Percentiles rank a stretch among this genome's conserved stretches.
Conservation (phyloP, 2,113 vertebrate species). For the Donacobius atricapilla region DNA sequence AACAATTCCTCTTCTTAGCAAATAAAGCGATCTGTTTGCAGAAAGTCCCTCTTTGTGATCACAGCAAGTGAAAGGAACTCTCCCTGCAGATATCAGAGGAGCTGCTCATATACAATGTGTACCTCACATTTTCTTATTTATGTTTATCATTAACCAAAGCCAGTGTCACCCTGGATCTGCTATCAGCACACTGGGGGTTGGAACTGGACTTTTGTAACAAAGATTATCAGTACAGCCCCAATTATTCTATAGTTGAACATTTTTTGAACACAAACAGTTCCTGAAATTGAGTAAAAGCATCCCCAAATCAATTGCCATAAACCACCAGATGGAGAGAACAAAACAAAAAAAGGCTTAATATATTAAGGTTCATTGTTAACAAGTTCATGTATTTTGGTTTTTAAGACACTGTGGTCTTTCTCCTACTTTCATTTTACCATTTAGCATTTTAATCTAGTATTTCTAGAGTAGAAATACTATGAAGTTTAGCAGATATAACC, state of each 20-base stretch:
- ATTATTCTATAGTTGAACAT: not conserved
- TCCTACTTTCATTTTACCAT: not conserved
- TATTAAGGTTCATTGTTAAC: not conserved
- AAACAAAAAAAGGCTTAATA: not conserved
- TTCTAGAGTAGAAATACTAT: not conserved
- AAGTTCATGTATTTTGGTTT: not conserved
- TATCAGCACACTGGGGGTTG: not conserved
- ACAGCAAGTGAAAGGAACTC: not conserved
- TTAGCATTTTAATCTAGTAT: not conserved
- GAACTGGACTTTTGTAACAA: not conserved
- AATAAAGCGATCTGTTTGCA: not conserved
- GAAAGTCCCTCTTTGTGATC: not conserved
- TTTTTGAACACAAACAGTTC: not conserved
- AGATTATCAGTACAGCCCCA: not conserved
- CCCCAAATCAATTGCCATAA: not conserved
- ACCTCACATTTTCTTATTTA: not conserved
- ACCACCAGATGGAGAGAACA: not conserved
- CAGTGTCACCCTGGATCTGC: not conserved
- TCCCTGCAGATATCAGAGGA: not conserved
- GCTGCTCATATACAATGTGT: not conserved
- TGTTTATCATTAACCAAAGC: constrained; percentile 41
- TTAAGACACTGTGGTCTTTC: not conserved
- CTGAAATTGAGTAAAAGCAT: not conserved
- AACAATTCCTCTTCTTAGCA: not conserved
- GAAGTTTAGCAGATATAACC: not conserved